Conservation (phyloP, 2,888 invertebrate species). For the Encarsia formosa region DNA sequence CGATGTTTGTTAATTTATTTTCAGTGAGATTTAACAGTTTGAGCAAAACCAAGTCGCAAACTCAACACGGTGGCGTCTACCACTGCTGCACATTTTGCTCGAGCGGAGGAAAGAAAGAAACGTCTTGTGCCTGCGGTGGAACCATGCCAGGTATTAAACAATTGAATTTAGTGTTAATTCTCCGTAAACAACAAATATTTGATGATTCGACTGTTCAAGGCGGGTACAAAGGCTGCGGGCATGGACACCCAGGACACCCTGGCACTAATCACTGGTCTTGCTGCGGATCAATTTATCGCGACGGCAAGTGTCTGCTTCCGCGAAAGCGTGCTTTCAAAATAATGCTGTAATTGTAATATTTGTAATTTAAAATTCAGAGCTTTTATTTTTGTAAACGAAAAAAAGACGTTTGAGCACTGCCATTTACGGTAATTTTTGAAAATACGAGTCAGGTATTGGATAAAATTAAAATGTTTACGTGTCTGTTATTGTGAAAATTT, state of each 20-base stretch:
- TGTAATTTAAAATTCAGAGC: slow-evolving; percentile 18
- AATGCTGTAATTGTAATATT: slow-evolving; percentile 30
- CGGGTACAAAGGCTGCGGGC: slow-evolving; percentile 67
- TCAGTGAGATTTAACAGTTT: slow-evolving; percentile 23
- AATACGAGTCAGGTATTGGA: too few species aligned
- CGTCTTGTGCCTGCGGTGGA: slow-evolving; percentile 68
- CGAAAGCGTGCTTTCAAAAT: slow-evolving; percentile 36
- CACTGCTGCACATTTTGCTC: slow-evolving; percentile 83
- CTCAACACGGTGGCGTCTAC: slow-evolving; percentile 65
- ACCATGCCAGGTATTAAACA: slow-evolving; percentile 63
- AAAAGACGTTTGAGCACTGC: too few species aligned
- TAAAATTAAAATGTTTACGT: slow-evolving; percentile 1
- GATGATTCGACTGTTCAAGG: slow-evolving; percentile 35
- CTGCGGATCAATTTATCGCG: slow-evolving; percentile 57
- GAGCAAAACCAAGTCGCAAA: slow-evolving; percentile 11
- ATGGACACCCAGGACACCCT: slow-evolving; percentile 77
- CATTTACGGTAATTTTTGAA: too few species aligned
- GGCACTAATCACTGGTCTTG: slow-evolving; percentile 80
- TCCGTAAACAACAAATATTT: slow-evolving; percentile 1
- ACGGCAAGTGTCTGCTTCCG: slow-evolving; percentile 37
- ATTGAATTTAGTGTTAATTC: slow-evolving; percentile 9
- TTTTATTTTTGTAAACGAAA: slow-evolving; percentile 27
- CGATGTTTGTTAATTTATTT: too few species aligned
- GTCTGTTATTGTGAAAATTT: slow-evolving; percentile 13
- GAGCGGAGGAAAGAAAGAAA: slow-evolving; percentile 67